Evolutionary conservation across 2,797 vertebrate genomes (phyloP), one percentile per base, ranked within the genome.

Genomic region (Pseudomugil tenellus): DNA sequence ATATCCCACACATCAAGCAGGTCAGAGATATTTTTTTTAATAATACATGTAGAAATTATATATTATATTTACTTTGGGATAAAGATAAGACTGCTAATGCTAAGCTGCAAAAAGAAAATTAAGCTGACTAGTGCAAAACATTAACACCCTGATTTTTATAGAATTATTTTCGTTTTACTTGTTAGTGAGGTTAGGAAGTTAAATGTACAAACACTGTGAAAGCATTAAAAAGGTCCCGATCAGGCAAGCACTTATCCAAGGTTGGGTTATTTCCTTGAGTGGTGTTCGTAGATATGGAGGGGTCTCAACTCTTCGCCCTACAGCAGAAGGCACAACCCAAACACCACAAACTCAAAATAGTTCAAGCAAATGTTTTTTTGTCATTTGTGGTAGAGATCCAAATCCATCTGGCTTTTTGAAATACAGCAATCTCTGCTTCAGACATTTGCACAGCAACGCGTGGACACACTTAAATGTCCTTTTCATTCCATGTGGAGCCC

Each of bases 331-430:
- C 72, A 65, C 64, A 70, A 84, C 74, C 55, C 23, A 46, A 78
- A 70, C 11, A 70, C 54, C 71, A 51, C 66, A 84, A 53, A 72
- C 63, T 68, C 51, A 80, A 83, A 79, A 83, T 79, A 85, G 84
- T 74, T 71, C 77, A 74, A 77, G 66, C 32, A 63, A 8, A 67
- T 80, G 76, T 83, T 86, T n/a, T n/a, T n/a, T n/a, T n/a, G 77
- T 87, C 58, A 71, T 90, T 82, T 76, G 35, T 63, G 57, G 61
- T 10, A 57, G 55, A 76, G 66, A 63, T 83, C 68, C 25, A 61
- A 68, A 81, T 84, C 86, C 79, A 83, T 83, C 78, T 80, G 77
- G 82, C 29, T 31, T 31, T 31, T 31, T 31, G 29, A 6, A 31
- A 31, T 17, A 7, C 28, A 74, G 51, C 61, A 17, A 37, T 77